A percentile compares a stretch with the other conserved stretches of the same genome.
Evolutionary conservation across 1,140 invertebrate genomes (phyloP).

Genomic region (Venustaconcha ellipsiformis): DNA sequence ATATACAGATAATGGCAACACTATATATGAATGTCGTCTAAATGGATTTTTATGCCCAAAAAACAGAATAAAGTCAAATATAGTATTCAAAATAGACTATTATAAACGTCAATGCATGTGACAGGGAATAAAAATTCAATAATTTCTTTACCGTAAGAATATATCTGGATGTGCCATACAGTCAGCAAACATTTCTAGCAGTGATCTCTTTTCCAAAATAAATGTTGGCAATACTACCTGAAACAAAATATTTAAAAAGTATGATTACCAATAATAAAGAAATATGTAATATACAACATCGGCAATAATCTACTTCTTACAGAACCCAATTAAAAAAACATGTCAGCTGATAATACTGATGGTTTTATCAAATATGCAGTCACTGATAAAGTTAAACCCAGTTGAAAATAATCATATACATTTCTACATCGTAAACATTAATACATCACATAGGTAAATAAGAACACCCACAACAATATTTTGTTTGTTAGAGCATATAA

Average conservation of each 20-base stretch:
- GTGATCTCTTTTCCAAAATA: constrained; percentile 72
- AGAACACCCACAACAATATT: too few species aligned
- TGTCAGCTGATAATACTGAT: too few species aligned
- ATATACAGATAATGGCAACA: too few species aligned
- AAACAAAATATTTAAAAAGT: constrained; percentile 6
- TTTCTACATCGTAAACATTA: too few species aligned
- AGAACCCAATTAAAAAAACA: too few species aligned
- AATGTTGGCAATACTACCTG: constrained; percentile 73
- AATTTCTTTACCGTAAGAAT: constrained; percentile 58
- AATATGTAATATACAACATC: neutral
- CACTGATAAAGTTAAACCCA: too few species aligned
- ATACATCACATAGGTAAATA: too few species aligned
- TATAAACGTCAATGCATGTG: neutral
- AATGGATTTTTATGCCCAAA: neutral
- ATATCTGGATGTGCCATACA: constrained; percentile 72
- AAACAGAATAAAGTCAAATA: neutral
- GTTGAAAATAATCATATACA: too few species aligned
- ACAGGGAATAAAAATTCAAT: neutral
- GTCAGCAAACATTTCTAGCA: constrained; percentile 75
- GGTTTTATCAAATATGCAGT: too few species aligned
- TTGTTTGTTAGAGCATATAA: too few species aligned
- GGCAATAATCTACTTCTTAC: too few species aligned
- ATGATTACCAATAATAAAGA: neutral
- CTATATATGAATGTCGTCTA: too few species aligned
- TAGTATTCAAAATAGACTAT: neutral